Percentiles rank a stretch among this genome's conserved stretches.
phyloP scores from a whole-genome alignment of 2,797 vertebrate species.

The Gymnothorax reevesii region DNA sequence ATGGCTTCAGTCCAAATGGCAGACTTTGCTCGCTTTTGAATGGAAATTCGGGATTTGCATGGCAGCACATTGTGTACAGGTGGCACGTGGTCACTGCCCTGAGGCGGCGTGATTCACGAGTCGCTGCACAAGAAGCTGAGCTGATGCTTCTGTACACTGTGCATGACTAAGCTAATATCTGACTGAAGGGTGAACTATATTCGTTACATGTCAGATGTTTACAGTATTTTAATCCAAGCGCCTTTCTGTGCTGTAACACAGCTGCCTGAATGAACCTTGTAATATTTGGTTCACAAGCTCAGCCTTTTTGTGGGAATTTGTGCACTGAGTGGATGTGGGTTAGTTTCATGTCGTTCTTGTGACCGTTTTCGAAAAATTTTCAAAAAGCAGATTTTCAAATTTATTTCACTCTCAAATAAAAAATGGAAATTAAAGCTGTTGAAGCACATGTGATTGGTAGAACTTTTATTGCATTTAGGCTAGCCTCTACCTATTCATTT shows the following conservation, averaged over 20 bases:
- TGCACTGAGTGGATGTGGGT: not conserved
- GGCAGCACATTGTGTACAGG: slow-evolving; percentile 28
- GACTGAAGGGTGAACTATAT: not conserved
- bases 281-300: not conserved
- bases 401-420: no score
- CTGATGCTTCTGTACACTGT: not conserved
- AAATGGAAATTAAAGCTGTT: no score
- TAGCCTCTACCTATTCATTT: not conserved
- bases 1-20: slow-evolving; percentile 31
- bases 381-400: no score
- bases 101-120: not conserved
- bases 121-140: not conserved
- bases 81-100: not conserved
- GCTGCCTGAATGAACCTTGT: not conserved
- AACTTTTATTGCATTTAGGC: not conserved
- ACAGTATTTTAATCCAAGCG: not conserved
- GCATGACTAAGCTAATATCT: not conserved
- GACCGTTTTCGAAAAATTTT: no score
- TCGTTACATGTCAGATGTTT: not conserved
- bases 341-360: not conserved
- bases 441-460: no score
- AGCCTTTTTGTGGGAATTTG: not conserved
- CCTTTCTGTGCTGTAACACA: not conserved
- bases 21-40: slow-evolving; percentile 17
- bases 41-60: slow-evolving; percentile 27